phyloP scores from a whole-genome alignment of 2,113 vertebrate genomes.

The Atractosteus spatula region DNA sequence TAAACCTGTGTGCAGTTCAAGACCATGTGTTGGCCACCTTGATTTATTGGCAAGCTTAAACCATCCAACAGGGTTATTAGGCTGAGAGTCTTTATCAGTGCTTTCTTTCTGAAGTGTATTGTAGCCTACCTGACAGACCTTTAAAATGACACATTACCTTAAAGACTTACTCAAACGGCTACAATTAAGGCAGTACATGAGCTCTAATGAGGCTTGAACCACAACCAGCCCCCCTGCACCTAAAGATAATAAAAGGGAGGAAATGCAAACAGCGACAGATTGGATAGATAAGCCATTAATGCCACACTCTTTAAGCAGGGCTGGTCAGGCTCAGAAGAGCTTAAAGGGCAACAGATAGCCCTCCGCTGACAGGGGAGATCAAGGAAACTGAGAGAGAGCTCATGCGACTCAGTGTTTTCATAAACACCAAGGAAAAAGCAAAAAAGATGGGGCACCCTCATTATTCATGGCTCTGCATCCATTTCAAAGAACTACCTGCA shows the following conservation, averaged over 20 bases:
- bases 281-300: slow-evolving; percentile 46
- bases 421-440: too few relatives aligned
- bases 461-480: too few relatives aligned
- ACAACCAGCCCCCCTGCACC: too few relatives aligned
- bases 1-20: slow-evolving; percentile 39
- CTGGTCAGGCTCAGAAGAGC: slow-evolving; percentile 43
- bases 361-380: slow-evolving; percentile 38
- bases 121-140: slow-evolving; percentile 1
- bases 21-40: slow-evolving; percentile 50
- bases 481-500: too few relatives aligned
- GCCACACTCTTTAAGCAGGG: slow-evolving; percentile 34
- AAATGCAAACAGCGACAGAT: slow-evolving; percentile 52
- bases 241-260: slow-evolving; percentile 18
- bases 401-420: too few relatives aligned
- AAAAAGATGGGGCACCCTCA: too few relatives aligned
- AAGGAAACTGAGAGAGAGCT: slow-evolving; percentile 22
- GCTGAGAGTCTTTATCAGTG: slow-evolving; percentile 44
- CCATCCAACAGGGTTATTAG: slow-evolving; percentile 24
- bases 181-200: slow-evolving; percentile 8
- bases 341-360: slow-evolving; percentile 15
- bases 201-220: slow-evolving; percentile 8
- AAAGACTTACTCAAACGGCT: slow-evolving; percentile 18
- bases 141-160: slow-evolving; percentile 8
- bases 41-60: slow-evolving; percentile 50
- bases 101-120: slow-evolving; percentile 43